Base-by-base conservation (phyloP, 2,113 vertebrate species). In the Variabilichromis moorii region DNA sequence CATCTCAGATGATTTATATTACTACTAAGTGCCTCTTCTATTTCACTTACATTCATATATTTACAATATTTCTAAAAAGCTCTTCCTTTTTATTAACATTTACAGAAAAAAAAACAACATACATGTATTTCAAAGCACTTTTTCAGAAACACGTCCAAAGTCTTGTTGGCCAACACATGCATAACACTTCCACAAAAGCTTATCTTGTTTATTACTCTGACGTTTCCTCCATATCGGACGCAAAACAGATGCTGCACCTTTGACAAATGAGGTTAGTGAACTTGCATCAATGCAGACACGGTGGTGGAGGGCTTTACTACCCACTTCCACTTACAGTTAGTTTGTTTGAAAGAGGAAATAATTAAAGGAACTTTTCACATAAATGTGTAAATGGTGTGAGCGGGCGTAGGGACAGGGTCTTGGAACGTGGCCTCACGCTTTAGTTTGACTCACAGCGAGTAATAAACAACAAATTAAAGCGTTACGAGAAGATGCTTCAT, bases 221-320 rank as follows among this genome's bases (percentile, higher is more conserved):
- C 0, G 3, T 47, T 73, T 73, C 37, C 37, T 16, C 21, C 68
- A 1, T 73, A 47, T 47, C 0, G 21, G 37, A 73, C 1, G 2
- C 40, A 33, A 51, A 78, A 50, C 42, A 31, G 9, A 78, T 50
- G 73, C 26, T 50, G 42, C 71, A 50, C 16, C 16, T 19, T 78
- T 17, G 10, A n/a, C 7, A 13, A 78, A 51, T n/a, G 26, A 28
- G 17, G 26, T 78, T 78, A 51, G 45, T n/a, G 16, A 51, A 31
- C 45, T 51, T 8, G 26, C 42, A 78, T 50, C 26, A 51, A 8
- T 78, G 10, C 45, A 78, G 17, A 51, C 17, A 33, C 1, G 2
- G 73, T 78, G 73, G 47, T n/a, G 45, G 73, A 51, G 73, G 73
- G 45, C 17, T 78, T 78, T 51, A 51, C 10, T 31, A 78, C 71